These are phyloP conservation scores for Echiichthys vipera DNA, from an alignment of 2,797 vertebrate species.

Conservation along the genomic window DNA sequence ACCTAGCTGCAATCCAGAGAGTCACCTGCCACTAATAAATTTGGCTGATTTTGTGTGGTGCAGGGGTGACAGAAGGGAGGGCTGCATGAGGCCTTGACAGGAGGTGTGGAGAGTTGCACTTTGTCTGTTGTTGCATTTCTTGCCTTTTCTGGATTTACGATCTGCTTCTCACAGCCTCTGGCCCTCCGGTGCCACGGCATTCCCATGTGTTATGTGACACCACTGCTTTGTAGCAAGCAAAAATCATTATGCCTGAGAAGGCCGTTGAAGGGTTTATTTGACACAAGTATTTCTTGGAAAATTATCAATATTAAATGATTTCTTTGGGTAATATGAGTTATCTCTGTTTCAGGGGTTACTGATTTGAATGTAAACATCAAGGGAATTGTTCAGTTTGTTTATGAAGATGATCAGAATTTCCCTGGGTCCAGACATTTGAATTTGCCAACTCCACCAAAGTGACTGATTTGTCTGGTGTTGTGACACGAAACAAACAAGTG, in stretches of 20 bases:
- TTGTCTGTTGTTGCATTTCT: conserved; percentile 75
- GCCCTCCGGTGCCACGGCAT: conserved; percentile 47
- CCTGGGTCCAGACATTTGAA: too few relatives aligned
- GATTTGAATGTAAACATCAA: background rate
- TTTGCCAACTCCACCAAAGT: too few relatives aligned
- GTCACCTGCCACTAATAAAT: conserved; percentile 79
- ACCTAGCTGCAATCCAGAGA: conserved; percentile 53
- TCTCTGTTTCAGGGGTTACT: background rate
- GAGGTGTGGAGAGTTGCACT: conserved; percentile 67
- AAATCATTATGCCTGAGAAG: conserved; percentile 28
- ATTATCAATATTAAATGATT: background rate
- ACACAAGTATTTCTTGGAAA: background rate
- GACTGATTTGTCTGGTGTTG: too few relatives aligned
- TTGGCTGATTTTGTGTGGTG: conserved; percentile 61
- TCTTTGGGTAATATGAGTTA: background rate
- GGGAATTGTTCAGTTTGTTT: background rate
- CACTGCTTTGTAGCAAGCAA: conserved; percentile 40
- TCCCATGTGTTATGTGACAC: conserved; percentile 73
- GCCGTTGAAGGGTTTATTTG: conserved; percentile 6
- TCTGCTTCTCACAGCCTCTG: conserved; percentile 59
- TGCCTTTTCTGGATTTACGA: conserved; percentile 73
- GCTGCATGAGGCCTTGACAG: conserved; percentile 46
- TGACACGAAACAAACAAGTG: too few relatives aligned
- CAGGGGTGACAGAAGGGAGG: conserved; percentile 50
- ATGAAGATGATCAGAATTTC: background rate